Evolutionary conservation across 2,888 invertebrate genomes (phyloP).

Genomic region (Dryadula phaetusa): DNA sequence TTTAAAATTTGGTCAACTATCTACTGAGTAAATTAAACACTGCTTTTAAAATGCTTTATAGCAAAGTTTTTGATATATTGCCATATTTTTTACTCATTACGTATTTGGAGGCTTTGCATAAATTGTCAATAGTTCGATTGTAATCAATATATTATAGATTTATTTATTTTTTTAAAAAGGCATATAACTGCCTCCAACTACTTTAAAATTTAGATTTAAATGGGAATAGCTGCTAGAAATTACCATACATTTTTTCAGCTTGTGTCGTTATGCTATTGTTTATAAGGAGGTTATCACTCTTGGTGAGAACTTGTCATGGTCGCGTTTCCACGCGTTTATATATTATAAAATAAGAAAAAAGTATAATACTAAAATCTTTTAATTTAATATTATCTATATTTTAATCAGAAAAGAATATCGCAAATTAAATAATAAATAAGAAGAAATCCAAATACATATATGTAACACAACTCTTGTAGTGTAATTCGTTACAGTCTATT

Average conservation of each 20-base stretch:
- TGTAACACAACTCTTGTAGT: conserved; percentile 7
- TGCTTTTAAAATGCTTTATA: too few species aligned
- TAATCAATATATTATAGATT: too few species aligned
- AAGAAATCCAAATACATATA: conserved; percentile 3
- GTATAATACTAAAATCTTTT: not conserved
- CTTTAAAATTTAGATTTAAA: not conserved
- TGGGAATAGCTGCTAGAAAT: conserved; percentile 8
- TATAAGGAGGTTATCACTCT: conserved; percentile 18
- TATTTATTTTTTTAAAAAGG: too few species aligned
- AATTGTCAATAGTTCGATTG: too few species aligned
- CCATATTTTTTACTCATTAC: too few species aligned
- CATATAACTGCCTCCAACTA: not conserved
- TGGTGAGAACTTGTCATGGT: conserved; percentile 19
- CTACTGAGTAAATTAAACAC: too few species aligned
- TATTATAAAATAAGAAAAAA: not conserved
- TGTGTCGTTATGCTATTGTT: not conserved
- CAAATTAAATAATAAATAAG: conserved; percentile 1
- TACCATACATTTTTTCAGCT: conserved; percentile 1
- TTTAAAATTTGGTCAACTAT: too few species aligned
- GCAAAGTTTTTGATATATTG: too few species aligned
- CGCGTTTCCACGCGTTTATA: conserved; percentile 3
- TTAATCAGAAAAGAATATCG: not conserved
- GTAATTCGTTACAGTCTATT: conserved; percentile 11
- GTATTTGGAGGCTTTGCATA: too few species aligned
- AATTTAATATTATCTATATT: not conserved